Evolutionary conservation across 2,888 invertebrate genomes (phyloP), one percentile per base, ranked within the genome.

Genomic region (Plebejus argus): DNA sequence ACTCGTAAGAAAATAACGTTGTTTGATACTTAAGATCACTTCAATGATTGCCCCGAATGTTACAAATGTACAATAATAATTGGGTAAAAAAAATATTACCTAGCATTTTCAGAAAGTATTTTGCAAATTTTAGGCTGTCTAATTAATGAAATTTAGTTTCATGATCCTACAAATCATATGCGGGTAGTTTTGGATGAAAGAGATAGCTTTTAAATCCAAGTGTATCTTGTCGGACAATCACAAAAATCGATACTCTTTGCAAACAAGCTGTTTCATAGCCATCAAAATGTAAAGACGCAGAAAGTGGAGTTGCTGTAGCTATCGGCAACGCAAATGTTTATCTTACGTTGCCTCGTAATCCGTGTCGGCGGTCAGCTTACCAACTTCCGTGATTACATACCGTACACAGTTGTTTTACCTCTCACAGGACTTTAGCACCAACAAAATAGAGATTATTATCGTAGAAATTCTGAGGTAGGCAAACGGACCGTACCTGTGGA

Each of bases 291-390:
- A 66, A 66, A 66, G 66, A 28, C 28, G 28, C 66, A 66, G 12
- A 66, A 66, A 66, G 33, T 66, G 66, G 28, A 66, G 66, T 66
- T 15, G 28, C 12, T 15, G 61, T 2, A 66, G 66, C 66, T 28
- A 28, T 66, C 28, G 66, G 28, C 28, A 66, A 66, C 1, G 66
- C 66, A 66, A 33, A 66, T 66, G 28, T 66, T 66, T 66, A 28
- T 66, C 15, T 66, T 66, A 28, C 12, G 28, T 53, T 53, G 15
- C 6, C 66, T 18, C 28, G 28, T 66, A 28, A 66, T 66, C 66
- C 66, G 28, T 66, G 66, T 66, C 33, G 28, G 28, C 66, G 66
- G 66, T 66, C 66, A 66, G 66, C 66, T 66, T 66, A 66, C 66
- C 28, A 66, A 66, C 66, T 66, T 5, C 66, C 66, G 28, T 33